Evolutionary conservation across 2,888 invertebrate genomes (phyloP).

Genomic region (Apotomis capreana): DNA sequence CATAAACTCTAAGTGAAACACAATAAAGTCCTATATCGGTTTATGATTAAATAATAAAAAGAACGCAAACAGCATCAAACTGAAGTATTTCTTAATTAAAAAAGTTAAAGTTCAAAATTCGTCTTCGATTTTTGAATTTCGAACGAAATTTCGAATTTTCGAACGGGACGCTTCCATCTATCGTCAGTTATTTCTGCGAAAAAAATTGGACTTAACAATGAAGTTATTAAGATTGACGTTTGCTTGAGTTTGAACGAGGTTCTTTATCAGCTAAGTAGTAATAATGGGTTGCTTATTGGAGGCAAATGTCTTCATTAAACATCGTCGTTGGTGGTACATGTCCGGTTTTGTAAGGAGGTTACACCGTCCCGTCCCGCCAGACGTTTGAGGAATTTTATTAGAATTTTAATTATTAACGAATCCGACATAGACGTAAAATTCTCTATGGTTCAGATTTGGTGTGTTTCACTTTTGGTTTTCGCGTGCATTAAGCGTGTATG

Average conservation of each 20-base stretch:
- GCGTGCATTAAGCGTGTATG: background rate
- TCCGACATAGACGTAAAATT: slow-evolving; percentile 27
- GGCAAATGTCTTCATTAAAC: slow-evolving; percentile 73
- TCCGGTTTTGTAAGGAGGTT: slow-evolving; percentile 41
- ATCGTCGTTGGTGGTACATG: slow-evolving; percentile 68
- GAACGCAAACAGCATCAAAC: slow-evolving; percentile 25
- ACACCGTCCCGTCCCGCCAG: slow-evolving; percentile 38
- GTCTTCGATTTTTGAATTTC: slow-evolving; percentile 29
- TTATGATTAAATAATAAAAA: slow-evolving; percentile 12
- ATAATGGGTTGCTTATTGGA: slow-evolving; percentile 64
- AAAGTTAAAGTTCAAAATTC: slow-evolving; percentile 40
- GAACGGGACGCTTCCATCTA: slow-evolving; percentile 30
- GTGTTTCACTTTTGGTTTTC: slow-evolving; percentile 1
- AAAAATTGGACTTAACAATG: slow-evolving; percentile 34
- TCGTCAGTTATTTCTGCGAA: slow-evolving; percentile 26
- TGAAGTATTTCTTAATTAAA: slow-evolving; percentile 38
- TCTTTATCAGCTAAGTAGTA: slow-evolving; percentile 59
- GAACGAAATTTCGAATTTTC: slow-evolving; percentile 32
- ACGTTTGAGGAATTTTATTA: slow-evolving; percentile 37
- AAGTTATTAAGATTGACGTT: slow-evolving; percentile 39
- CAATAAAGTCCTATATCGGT: slow-evolving; percentile 9
- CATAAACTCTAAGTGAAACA: background rate
- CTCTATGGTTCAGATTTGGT: slow-evolving; percentile 20
- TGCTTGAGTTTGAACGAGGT: slow-evolving; percentile 45
- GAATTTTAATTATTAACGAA: slow-evolving; percentile 40